These are phyloP conservation scores for Schizotus pectinicornis DNA, from an alignment of 2,888 invertebrate genomes.

Conservation along the genomic window DNA sequence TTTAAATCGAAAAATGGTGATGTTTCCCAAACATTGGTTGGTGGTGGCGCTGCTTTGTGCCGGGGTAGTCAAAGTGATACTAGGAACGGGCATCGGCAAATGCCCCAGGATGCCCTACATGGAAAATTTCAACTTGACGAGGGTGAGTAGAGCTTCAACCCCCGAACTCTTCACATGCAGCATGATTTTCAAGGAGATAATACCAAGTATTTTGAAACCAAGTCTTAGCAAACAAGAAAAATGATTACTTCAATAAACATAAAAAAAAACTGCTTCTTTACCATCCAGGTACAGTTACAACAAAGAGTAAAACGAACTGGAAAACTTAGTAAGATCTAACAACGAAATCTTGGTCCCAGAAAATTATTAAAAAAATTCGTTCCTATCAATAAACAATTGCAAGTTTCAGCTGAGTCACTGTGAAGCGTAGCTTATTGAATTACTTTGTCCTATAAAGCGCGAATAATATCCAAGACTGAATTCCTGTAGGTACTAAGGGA, in stretches of 20 bases:
- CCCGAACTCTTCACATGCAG: not conserved
- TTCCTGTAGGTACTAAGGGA: too few species aligned
- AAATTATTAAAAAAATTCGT: too few species aligned
- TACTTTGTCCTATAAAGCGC: too few species aligned
- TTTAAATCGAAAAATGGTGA: constrained; percentile 12
- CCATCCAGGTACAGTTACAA: too few species aligned
- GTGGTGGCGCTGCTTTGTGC: constrained; percentile 30
- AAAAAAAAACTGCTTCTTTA: too few species aligned
- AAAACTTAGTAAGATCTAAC: not conserved
- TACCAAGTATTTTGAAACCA: constrained; percentile 3
- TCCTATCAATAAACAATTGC: not conserved
- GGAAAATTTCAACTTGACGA: constrained; percentile 69
- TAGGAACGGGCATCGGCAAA: constrained; percentile 66
- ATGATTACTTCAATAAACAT: too few species aligned
- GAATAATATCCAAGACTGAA: too few species aligned
- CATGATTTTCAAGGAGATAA: constrained; percentile 1
- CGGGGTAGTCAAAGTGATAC: constrained; percentile 26
- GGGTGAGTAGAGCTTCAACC: constrained; percentile 61
- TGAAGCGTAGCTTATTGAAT: not conserved
- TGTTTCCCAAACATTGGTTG: constrained; percentile 24
- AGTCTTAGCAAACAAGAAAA: too few species aligned
- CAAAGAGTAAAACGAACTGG: too few species aligned
- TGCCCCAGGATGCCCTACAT: constrained; percentile 72
- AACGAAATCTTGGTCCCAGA: not conserved
- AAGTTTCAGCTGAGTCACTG: too few species aligned